phyloP scores from a whole-genome alignment of 2,797 vertebrate genomes.

The Limnodromus scolopaceus region DNA sequence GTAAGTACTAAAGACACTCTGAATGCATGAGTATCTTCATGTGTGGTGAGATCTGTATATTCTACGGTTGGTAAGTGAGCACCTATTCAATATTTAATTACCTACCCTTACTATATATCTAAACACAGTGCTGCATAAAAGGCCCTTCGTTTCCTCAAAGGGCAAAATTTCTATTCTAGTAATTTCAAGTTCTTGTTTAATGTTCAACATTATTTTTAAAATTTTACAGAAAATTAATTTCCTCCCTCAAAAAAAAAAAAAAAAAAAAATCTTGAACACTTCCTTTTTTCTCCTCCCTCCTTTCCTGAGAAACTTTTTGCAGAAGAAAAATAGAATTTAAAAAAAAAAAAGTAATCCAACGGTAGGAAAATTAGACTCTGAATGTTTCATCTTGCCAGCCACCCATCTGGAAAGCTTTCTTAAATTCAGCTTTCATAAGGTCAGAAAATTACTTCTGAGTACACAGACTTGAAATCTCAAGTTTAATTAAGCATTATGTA shows the following conservation, averaged over 20 bases:
- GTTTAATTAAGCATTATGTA: background rate
- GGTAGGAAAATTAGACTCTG: background rate
- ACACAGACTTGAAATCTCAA: background rate
- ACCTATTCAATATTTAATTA: background rate
- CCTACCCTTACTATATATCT: background rate
- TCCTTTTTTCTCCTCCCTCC: background rate
- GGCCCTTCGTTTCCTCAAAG: background rate
- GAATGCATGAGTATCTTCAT: background rate
- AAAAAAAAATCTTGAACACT: background rate
- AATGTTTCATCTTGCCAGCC: background rate
- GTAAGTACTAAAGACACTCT: background rate
- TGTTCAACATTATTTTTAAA: background rate
- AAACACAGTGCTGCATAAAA: background rate
- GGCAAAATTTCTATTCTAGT: background rate
- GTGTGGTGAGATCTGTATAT: background rate
- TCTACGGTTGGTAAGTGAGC: background rate
- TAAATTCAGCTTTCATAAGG: background rate
- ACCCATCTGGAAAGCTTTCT: background rate
- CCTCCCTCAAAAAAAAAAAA: background rate
- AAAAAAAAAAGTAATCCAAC: background rate
- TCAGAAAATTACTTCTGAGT: background rate
- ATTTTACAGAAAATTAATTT: background rate
- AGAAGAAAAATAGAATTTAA: background rate
- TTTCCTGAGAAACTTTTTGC: background rate
- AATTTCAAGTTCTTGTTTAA: background rate